Evolutionary conservation across 2,113 vertebrate species (phyloP).

Genomic region (Leptobrachium ailaonicum): DNA sequence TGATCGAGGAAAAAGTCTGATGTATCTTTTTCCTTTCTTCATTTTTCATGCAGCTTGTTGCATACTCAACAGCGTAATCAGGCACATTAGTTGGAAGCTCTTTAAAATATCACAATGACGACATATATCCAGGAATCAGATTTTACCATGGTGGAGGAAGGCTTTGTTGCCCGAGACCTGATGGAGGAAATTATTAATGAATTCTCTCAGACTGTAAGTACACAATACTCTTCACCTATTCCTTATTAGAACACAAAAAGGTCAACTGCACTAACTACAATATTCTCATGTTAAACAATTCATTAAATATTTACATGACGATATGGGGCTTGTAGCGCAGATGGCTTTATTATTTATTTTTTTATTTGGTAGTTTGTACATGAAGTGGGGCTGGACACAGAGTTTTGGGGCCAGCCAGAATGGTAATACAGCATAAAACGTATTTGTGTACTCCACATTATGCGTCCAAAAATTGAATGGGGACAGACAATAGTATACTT

Average conservation of each 20-base stretch:
- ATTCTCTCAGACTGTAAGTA: constrained; percentile 61
- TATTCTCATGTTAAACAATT: too few relatives aligned
- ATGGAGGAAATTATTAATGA: constrained; percentile 68
- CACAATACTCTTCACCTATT: neutral
- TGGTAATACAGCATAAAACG: too few relatives aligned
- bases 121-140: constrained; percentile 66
- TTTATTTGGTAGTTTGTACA: neutral
- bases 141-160: constrained; percentile 75
- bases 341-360: neutral
- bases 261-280: too few relatives aligned
- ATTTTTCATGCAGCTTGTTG: constrained; percentile 48
- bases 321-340: too few relatives aligned
- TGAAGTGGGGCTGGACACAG: too few relatives aligned
- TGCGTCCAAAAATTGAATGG: too few relatives aligned
- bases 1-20: too few relatives aligned
- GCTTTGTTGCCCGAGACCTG: constrained; percentile 71
- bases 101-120: constrained; percentile 58
- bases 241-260: too few relatives aligned
- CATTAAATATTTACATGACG: too few relatives aligned
- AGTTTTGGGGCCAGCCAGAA: too few relatives aligned
- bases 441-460: too few relatives aligned
- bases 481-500: too few relatives aligned
- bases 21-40: neutral
- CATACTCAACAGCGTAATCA: constrained; percentile 34
- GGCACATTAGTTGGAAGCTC: neutral